These are phyloP conservation scores for Leptinotarsa defecta DNA, from an alignment of 1,140 invertebrate genomes.

Conservation along the genomic window DNA sequence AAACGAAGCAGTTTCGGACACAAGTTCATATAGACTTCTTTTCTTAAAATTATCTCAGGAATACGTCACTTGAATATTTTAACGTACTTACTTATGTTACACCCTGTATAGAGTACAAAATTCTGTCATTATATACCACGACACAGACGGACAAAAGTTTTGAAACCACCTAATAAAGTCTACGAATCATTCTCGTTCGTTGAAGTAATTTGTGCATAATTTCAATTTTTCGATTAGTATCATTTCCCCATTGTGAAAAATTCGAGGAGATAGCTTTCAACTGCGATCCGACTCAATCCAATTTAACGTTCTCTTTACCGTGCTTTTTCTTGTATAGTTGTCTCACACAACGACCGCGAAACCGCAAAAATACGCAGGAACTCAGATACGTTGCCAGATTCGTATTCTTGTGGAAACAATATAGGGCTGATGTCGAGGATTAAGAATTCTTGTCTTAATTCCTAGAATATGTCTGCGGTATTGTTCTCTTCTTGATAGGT, in stretches of 20 bases:
- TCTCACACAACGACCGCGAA: background rate
- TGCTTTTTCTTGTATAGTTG: background rate
- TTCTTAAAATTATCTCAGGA: too few species aligned
- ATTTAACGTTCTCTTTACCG: background rate
- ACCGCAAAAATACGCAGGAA: background rate
- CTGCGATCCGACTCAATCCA: background rate
- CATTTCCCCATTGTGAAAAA: background rate
- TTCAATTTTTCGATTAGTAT: background rate
- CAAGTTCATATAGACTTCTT: too few species aligned
- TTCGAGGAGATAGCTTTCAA: constrained; percentile 4
- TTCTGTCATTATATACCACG: too few species aligned
- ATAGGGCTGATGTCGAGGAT: background rate
- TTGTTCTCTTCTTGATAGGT: background rate
- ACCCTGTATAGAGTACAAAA: too few species aligned
- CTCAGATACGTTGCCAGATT: background rate
- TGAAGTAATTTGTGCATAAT: too few species aligned
- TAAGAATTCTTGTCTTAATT: background rate
- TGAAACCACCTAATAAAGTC: too few species aligned
- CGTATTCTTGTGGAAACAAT: background rate
- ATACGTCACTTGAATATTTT: too few species aligned
- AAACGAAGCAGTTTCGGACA: too few species aligned
- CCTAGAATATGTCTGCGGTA: background rate
- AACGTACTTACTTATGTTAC: too few species aligned
- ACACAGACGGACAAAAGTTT: too few species aligned
- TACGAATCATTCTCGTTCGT: too few species aligned